Base-by-base conservation (phyloP, 2,113 vertebrate genomes). In the Oncorhynchus clarkii region DNA sequence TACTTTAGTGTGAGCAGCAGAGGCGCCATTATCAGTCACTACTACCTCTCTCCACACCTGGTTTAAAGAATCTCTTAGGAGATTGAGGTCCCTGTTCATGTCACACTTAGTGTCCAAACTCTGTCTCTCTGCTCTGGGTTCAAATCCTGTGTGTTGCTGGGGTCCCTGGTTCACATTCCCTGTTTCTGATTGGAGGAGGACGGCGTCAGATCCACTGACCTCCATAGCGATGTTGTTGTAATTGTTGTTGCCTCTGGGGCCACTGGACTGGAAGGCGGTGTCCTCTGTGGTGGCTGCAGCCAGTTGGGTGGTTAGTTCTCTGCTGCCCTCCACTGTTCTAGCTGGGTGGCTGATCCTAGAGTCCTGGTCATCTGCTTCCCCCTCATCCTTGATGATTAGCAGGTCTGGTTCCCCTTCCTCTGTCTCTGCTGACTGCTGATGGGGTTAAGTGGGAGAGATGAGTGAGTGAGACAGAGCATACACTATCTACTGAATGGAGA, bases 161-260 rank as follows among this genome's bases (percentile, higher is more conserved):
- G 62, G 67, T 8, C 24, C 39, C 71, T 59, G 57, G 59, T 70
- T 45, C 31, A 24, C 79, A 20, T 26, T 78, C 74, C 72, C 77
- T 39, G 86, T 74, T 64, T 78, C 69, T 68, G 78, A 77, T 65
- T 64, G 79, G 79, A 66, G 69, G 73, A 74, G 82, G 82, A 87
- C 71, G 75, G 59, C 9, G 73, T 86, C 78, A 29, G 88, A 84
- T 84, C 86, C 90, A 90, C 88, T 90, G 88, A 90, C 88, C 88
- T 90, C 88, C 83, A 11, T 82, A 60, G 14, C 16, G 4, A 4
- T 14, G 51, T 5, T 54, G 39, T 5, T 54, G 39, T 45, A 45
- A 16, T 18, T 54, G 51, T 54, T 18, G 51, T 51, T 51, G 49
- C 12, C 2, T 8, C 9, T 45, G 39, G 16, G 16, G 51, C 16